Conservation (phyloP, 2,888 invertebrate genomes). For the Ormia ochracea region DNA sequence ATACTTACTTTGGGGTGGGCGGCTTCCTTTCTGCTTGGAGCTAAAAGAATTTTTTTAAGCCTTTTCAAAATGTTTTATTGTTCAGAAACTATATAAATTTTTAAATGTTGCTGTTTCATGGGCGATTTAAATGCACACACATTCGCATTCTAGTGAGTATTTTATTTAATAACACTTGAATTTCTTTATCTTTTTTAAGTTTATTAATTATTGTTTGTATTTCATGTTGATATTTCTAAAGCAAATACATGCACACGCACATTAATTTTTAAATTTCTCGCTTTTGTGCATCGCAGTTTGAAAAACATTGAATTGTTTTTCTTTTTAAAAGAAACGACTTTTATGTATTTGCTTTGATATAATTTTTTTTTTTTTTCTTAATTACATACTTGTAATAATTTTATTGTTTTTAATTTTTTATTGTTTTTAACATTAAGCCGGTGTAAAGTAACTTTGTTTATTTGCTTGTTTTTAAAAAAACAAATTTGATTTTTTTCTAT, state of each 20-base stretch:
- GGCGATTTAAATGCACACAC: conserved; percentile 33
- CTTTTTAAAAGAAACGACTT: not conserved
- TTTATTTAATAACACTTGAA: not conserved
- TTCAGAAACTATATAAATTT: conserved; percentile 52
- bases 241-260: conserved; percentile 25
- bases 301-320: conserved; percentile 1
- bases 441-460: conserved; percentile 56
- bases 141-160: conserved; percentile 28
- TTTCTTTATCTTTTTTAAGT: conserved; percentile 10
- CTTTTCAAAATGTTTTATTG: conserved; percentile 59
- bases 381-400: conserved; percentile 25
- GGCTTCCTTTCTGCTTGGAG: not conserved
- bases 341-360: not conserved
- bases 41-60: conserved; percentile 41
- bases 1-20: not conserved
- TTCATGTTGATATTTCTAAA: conserved; percentile 41
- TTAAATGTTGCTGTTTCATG: not conserved
- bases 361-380: conserved; percentile 4
- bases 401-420: conserved; percentile 26
- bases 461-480: conserved; percentile 41
- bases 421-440: conserved; percentile 60
- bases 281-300: conserved; percentile 17
- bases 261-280: not conserved
- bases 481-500: conserved; percentile 49
- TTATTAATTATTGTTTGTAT: conserved; percentile 1